Conservation (phyloP, 35 echinoderm and acorn worm genomes). For the Patiria miniata region DNA sequence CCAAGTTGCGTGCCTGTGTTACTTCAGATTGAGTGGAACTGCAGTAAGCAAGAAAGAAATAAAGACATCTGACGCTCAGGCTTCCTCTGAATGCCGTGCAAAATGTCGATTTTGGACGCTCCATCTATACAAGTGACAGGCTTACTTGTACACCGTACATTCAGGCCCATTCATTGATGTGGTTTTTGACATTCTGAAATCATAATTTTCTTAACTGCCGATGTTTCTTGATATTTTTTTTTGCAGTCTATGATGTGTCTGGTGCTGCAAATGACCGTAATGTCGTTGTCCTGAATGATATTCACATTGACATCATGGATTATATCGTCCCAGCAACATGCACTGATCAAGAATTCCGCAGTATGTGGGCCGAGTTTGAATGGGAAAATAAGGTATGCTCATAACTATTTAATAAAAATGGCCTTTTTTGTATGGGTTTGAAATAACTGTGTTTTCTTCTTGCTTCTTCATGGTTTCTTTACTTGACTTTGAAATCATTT, state of each 20-base stretch:
- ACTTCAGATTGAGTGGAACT: too few relatives aligned
- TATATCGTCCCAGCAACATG: constrained; percentile 91
- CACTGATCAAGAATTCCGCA: constrained; percentile 93
- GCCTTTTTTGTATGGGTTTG: background rate
- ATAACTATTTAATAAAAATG: too few relatives aligned
- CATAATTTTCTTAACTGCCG: background rate
- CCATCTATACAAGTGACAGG: too few relatives aligned
- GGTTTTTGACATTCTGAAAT: background rate
- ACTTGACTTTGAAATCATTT: too few relatives aligned
- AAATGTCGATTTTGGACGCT: too few relatives aligned
- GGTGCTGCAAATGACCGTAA: constrained; percentile 90
- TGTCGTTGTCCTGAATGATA: constrained; percentile 95
- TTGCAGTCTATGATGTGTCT: constrained; percentile 90
- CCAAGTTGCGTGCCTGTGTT: too few relatives aligned
- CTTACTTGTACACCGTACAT: too few relatives aligned
- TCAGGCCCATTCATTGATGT: background rate
- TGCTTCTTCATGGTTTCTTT: too few relatives aligned
- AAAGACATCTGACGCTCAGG: too few relatives aligned
- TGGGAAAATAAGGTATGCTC: constrained; percentile 97
- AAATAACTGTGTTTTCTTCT: too few relatives aligned
- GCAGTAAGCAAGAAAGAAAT: too few relatives aligned
- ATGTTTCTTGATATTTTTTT: constrained; percentile 22
- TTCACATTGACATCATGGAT: constrained; percentile 99
- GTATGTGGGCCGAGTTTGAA: constrained; percentile 99
- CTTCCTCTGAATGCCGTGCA: too few relatives aligned